These are phyloP conservation scores for Macrotis lagotis DNA, from an alignment of 2,113 vertebrate genomes.

Conservation along the genomic window DNA sequence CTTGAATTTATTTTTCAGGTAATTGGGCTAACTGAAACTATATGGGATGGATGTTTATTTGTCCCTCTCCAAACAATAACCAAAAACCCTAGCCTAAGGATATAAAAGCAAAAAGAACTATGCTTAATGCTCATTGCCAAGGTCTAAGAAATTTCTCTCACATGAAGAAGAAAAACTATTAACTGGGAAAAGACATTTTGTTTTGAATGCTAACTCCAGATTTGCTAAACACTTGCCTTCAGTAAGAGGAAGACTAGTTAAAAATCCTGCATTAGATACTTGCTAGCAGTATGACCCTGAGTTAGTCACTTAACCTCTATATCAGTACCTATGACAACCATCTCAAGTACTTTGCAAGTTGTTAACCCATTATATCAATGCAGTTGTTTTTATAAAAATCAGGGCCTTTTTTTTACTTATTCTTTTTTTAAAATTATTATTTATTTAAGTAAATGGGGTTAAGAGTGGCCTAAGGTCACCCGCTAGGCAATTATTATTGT, in stretches of 20 bases:
- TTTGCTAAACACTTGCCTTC: not conserved
- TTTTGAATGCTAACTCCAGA: not conserved
- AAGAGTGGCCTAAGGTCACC: no score
- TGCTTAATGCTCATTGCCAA: not conserved
- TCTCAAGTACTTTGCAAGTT: not conserved
- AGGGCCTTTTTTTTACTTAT: not conserved
- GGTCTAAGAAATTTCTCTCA: not conserved
- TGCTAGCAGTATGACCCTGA: not conserved
- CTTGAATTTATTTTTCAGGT: slow-evolving; percentile 24
- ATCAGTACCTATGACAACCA: not conserved
- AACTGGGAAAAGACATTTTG: not conserved
- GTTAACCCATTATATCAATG: not conserved
- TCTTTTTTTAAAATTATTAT: no score
- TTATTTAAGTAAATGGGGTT: no score
- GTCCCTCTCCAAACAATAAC: not conserved
- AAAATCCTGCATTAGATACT: not conserved
- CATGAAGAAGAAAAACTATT: not conserved
- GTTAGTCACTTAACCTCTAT: not conserved
- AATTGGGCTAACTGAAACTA: not conserved
- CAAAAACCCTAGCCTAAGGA: not conserved
- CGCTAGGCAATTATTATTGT: no score
- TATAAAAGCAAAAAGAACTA: not conserved
- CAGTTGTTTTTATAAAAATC: not conserved
- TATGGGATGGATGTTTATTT: not conserved
- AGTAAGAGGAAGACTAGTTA: not conserved